A percentile compares a stretch with the other conserved stretches of the same genome.
Evolutionary conservation across 2,797 vertebrate genomes (phyloP).

Genomic region (Borostomias antarcticus): DNA sequence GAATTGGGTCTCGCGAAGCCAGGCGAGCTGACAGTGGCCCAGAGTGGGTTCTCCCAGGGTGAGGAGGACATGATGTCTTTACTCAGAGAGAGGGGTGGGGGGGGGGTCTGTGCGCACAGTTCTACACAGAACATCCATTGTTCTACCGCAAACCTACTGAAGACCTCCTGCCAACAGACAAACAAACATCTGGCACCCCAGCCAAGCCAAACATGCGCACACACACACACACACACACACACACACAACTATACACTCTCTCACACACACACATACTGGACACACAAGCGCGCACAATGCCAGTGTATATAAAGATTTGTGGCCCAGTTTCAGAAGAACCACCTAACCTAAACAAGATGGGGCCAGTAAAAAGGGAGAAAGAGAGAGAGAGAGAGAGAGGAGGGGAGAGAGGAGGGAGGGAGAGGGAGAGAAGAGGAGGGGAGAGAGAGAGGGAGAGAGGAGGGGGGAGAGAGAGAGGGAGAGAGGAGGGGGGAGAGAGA

Average conservation of each 20-base stretch:
- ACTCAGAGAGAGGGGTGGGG: constrained; percentile 11
- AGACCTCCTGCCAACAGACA: constrained; percentile 40
- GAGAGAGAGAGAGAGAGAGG: neutral
- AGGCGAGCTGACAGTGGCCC: constrained; percentile 9
- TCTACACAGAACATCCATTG: constrained; percentile 40
- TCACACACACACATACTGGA: neutral
- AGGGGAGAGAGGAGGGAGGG: neutral
- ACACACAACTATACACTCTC: constrained; percentile 15
- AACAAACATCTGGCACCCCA: constrained; percentile 52
- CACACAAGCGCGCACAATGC: constrained; percentile 23
- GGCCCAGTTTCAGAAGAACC: constrained; percentile 46
- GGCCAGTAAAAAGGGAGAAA: constrained; percentile 5
- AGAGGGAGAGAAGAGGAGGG: neutral
- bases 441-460: neutral
- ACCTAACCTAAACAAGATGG: constrained; percentile 63
- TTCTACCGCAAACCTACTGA: constrained; percentile 39
- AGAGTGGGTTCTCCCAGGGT: neutral
- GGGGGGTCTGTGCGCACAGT: constrained; percentile 9
- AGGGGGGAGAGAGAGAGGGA: neutral
- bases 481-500: neutral
- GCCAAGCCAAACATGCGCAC: neutral
- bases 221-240: constrained; percentile 15
- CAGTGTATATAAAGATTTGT: constrained; percentile 18
- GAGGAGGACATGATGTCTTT: constrained; percentile 1
- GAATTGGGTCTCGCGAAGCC: constrained; percentile 35